A percentile compares a stretch with the other conserved stretches of the same genome.
phyloP scores from a whole-genome alignment of 2,888 invertebrate genomes.

The Autographa pulchrina region DNA sequence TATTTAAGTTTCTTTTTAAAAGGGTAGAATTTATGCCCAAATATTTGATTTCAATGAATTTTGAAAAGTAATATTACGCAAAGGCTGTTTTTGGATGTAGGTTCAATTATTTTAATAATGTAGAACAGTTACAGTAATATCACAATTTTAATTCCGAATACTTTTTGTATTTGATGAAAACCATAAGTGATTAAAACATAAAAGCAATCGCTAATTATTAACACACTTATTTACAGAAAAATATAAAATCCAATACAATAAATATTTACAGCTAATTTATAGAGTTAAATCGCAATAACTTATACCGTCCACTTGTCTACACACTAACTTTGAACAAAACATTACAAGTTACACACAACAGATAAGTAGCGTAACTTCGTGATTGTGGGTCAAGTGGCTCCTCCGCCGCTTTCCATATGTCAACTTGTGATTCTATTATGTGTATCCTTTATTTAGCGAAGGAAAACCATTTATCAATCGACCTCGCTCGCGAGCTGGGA shows the following conservation, averaged over 20 bases:
- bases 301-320: background rate
- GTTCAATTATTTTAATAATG: too few relatives aligned
- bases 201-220: too few relatives aligned
- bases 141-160: too few relatives aligned
- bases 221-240: too few relatives aligned
- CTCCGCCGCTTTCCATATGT: conserved; percentile 39
- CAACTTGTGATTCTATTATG: conserved; percentile 57
- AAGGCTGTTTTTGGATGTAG: too few relatives aligned
- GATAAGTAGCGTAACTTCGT: conserved; percentile 3
- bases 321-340: background rate
- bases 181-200: too few relatives aligned
- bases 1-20: background rate
- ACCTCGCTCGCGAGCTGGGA: conserved; percentile 10
- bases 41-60: too few relatives aligned
- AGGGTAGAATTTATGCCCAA: too few relatives aligned
- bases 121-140: too few relatives aligned
- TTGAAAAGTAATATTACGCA: too few relatives aligned
- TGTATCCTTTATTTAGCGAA: conserved; percentile 45
- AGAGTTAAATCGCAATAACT: background rate
- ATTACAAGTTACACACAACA: background rate
- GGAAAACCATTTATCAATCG: conserved; percentile 56
- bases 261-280: background rate
- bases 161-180: too few relatives aligned
- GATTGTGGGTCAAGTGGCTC: conserved; percentile 54
- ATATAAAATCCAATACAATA: background rate